Conservation (phyloP, 1,140 invertebrate species). For the Drosophila willistoni region DNA sequence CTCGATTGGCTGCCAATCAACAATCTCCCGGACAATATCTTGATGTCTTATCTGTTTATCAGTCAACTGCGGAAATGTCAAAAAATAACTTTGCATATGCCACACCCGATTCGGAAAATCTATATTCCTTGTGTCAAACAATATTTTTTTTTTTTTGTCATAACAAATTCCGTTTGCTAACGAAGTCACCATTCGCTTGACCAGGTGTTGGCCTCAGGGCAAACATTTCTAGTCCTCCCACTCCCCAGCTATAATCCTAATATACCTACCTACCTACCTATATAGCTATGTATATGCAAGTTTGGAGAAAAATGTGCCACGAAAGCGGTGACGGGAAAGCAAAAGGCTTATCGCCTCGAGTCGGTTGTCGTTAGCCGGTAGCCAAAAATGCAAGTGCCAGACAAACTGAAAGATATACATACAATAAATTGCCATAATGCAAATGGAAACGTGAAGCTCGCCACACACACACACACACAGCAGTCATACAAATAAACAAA, state of each 20-base stretch:
- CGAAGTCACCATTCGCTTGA: conserved; percentile 46
- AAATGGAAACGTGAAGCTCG: conserved; percentile 46
- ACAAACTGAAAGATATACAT: conserved; percentile 24
- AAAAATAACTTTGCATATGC: conserved; percentile 33
- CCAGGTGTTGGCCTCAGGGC: conserved; percentile 58
- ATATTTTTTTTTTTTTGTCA: conserved; percentile 51
- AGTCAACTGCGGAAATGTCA: conserved; percentile 63
- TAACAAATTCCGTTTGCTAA: conserved; percentile 66
- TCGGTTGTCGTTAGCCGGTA: conserved; percentile 43
- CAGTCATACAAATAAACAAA: conserved; percentile 4
- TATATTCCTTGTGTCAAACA: conserved; percentile 31
- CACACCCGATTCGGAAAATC: conserved; percentile 55
- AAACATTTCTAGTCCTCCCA: conserved; percentile 29
- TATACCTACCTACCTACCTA: conserved; percentile 8
- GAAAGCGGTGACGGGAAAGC: conserved; percentile 35
- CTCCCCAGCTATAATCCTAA: conserved; percentile 26
- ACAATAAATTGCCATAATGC: conserved; percentile 65
- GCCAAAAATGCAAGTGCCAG: conserved; percentile 61
- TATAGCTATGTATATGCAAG: not conserved
- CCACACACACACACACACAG: conserved; percentile 15
- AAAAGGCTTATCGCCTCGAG: conserved; percentile 24
- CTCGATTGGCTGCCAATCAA: conserved; percentile 47
- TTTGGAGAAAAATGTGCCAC: conserved; percentile 30
- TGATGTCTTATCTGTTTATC: conserved; percentile 46
- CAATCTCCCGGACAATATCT: conserved; percentile 65